Base-by-base conservation (phyloP, 1,140 invertebrate genomes). In the Tetranychus cinnabarinus region DNA sequence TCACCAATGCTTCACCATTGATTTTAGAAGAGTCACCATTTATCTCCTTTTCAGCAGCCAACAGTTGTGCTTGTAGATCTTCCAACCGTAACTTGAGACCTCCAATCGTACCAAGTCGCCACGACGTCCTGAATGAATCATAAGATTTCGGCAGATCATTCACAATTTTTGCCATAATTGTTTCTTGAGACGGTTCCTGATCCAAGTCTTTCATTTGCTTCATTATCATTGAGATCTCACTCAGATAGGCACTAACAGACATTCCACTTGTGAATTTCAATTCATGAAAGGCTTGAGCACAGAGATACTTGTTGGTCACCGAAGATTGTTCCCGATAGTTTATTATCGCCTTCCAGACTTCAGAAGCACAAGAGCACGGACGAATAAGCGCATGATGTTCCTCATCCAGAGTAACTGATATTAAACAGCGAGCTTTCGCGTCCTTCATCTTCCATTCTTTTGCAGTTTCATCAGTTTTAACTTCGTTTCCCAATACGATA, bases 221-320 rank as follows among this genome's bases (percentile, higher is more conserved):
- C 7, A 65, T 34, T 39, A 65, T 50, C 4, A 52, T n/a, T n/a
- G 12, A n/a, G n/a, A 52, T 12, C n/a, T 52, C 50, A 52, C 50
- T 52, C 12, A 52, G n/a, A 23, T 52, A 52, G 6, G 8, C 31
- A 52, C 50, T 52, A 7, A 52, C 50, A 31, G 13, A n/a, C 8
- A n/a, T 33, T 31, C 50, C 50, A 31, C 7, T 2, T 0, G 13
- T 52, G n/a, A 52, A 52, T 4, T 23, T n/a, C 2, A 8, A 33
- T n/a, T 52, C 50, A 52, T 52, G 31, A 6, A 52, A 52, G 2
- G n/a, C n/a, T 23, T 52, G 50, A 23, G 13, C 13, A 52, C 50
- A 52, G 7, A 52, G 31, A 52, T n/a, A 31, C 6, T 52, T 52
- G n/a, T 52, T 52, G 5, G 50, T 52, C 1, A n/a, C 8, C 8